Base-by-base conservation (phyloP, 2,113 vertebrate genomes). In the Sphyrna mokarran region DNA sequence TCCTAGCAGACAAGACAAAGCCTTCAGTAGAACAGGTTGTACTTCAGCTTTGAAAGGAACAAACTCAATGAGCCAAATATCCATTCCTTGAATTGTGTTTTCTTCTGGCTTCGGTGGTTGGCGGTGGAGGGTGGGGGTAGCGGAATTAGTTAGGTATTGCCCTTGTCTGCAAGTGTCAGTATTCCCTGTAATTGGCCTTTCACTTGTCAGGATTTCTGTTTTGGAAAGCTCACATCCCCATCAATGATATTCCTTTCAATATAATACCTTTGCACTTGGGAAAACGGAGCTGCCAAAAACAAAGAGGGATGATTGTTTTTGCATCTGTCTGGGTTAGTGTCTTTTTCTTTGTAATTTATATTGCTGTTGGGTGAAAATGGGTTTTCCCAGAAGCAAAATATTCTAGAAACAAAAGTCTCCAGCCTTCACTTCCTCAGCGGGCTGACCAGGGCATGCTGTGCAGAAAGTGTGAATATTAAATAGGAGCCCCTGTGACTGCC, bases 321-420 rank as follows among this genome's bases (percentile, higher is more conserved):
- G 61, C 89, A 66, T 93, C 89, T 93, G 89, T 66, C 63, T 93
- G 33, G 61, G n/a, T 93, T 93, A 22, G n/a, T 93, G 37, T 20
- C n/a, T 63, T 66, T 66, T 93, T 7, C 89, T 93, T 63, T 93
- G 89, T 66, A 37, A 93, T 93, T 66, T 93, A 40, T 93, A 93
- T 93, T 37, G 89, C 33, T 66, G n/a, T 93, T 93, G 89, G 61
- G 89, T 93, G 89, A 66, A 93, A 93, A 93, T n/a, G 66, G 61
- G 61, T 37, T 93, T 93, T 66, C 89, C 89, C 89, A 66, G 33
- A 37, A n/a, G 89, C 61, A 93, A 93, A 18, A 66, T 93, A 37
- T 93, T 93, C n/a, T 66, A 66, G 66, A 66, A 93, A 66, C 89
- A 91, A 43, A 93, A 93, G 89, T 68, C 63, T 66, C 37, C 22